Conservation (phyloP, 64 coral and sea anemone species). For the Exaiptasia diaphana region DNA sequence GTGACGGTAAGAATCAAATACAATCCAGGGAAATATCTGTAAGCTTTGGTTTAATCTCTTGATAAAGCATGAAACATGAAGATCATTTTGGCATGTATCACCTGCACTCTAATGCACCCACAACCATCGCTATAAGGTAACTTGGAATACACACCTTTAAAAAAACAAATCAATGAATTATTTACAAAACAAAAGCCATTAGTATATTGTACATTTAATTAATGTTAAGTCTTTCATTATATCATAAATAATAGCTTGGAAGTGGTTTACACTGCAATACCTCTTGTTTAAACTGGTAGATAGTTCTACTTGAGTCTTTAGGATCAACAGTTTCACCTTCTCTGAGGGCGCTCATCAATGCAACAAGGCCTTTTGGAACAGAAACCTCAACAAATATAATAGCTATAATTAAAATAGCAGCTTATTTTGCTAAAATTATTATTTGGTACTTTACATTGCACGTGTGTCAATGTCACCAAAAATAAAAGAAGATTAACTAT, state of each 20-base stretch:
- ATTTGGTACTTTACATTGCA: not conserved
- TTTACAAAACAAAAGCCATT: not conserved
- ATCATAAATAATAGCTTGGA: too few relatives aligned
- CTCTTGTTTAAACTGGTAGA: constrained; percentile 73
- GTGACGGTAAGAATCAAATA: not conserved
- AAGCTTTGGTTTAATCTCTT: not conserved
- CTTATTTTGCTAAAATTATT: not conserved
- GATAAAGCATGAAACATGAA: not conserved
- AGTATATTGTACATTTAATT: too few relatives aligned
- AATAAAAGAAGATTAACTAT: too few relatives aligned
- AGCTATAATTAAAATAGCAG: not conserved
- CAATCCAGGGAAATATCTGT: not conserved
- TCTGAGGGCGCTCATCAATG: constrained; percentile 79
- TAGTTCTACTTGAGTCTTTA: not conserved
- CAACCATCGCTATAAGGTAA: constrained; percentile 73
- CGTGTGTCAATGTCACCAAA: too few relatives aligned
- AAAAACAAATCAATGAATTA: not conserved
- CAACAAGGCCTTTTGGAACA: constrained; percentile 79
- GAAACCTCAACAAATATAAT: constrained; percentile 26
- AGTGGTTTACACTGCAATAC: too few relatives aligned
- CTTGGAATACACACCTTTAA: constrained; percentile 78
- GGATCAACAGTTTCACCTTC: constrained; percentile 29
- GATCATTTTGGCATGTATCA: too few relatives aligned
- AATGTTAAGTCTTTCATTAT: too few relatives aligned
- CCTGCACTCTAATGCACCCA: constrained; percentile 59